These are phyloP conservation scores for Macaria notata DNA, from an alignment of 2,888 invertebrate genomes.

Conservation along the genomic window DNA sequence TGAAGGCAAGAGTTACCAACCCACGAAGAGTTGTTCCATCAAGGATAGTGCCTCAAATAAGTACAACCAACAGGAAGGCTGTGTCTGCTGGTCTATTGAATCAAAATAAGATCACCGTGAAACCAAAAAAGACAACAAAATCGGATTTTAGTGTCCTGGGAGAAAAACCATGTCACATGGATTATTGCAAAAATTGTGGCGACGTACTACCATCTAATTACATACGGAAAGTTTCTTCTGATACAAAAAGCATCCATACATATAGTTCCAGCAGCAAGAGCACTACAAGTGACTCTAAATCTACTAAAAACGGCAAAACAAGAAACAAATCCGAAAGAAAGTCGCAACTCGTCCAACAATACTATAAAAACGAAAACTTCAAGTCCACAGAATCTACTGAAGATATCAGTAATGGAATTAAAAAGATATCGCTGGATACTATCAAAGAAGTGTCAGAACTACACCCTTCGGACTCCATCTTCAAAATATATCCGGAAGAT, in stretches of 20 bases:
- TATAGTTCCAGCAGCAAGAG: background rate
- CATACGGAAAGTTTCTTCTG: background rate
- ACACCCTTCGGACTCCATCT: constrained; percentile 38
- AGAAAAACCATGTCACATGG: constrained; percentile 27
- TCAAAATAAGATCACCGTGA: constrained; percentile 21
- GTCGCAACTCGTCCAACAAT: constrained; percentile 48
- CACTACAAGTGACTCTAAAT: background rate
- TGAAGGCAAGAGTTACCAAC: constrained; percentile 30
- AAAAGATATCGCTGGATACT: constrained; percentile 52
- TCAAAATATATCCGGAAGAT: constrained; percentile 40
- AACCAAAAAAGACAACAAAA: constrained; percentile 56
- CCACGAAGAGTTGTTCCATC: constrained; percentile 54
- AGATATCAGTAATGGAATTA: constrained; percentile 37
- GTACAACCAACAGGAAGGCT: constrained; percentile 46
- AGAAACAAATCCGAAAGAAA: constrained; percentile 13
- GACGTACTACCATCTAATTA: constrained; percentile 36
- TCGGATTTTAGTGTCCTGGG: constrained; percentile 51
- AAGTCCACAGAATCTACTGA: constrained; percentile 51
- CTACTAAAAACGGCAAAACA: constrained; percentile 1
- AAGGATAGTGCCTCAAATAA: constrained; percentile 35
- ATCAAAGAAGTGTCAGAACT: constrained; percentile 60
- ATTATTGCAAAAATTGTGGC: constrained; percentile 55
- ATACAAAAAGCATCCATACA: background rate
- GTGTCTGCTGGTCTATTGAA: constrained; percentile 49
- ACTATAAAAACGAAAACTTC: constrained; percentile 68